phyloP scores from a whole-genome alignment of 37 sponge, comb jelly and placozoan genomes.

The Geodia barretti region DNA sequence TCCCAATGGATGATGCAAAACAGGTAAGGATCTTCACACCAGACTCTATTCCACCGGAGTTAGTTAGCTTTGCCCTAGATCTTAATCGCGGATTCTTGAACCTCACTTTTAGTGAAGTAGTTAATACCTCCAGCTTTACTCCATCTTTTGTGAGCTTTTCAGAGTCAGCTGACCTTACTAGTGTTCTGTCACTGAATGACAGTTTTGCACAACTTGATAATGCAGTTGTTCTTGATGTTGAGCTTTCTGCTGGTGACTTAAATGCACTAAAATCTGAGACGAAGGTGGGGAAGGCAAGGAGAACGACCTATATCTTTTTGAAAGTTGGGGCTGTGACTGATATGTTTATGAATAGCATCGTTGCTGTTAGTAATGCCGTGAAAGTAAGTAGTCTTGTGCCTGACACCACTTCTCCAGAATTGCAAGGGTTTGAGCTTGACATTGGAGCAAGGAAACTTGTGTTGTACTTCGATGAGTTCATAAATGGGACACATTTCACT shows the following conservation, averaged over 20 bases:
- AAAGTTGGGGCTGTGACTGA: constrained; percentile 72
- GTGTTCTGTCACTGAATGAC: constrained; percentile 27
- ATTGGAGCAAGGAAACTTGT: constrained; percentile 51
- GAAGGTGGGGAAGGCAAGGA: constrained; percentile 29
- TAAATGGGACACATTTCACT: constrained; percentile 40
- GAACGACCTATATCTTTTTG: constrained; percentile 44
- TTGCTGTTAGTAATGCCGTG: constrained; percentile 22
- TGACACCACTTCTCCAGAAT: constrained; percentile 62
- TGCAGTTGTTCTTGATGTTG: constrained; percentile 59
- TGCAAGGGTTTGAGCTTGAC: constrained; percentile 71
- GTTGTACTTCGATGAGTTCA: constrained; percentile 78
- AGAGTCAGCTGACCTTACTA: constrained; percentile 14
- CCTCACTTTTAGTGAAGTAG: constrained; percentile 77
- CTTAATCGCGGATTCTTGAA: constrained; percentile 79
- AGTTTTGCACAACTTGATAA: constrained; percentile 25
- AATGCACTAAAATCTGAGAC: constrained; percentile 62
- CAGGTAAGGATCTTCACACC: constrained; percentile 35
- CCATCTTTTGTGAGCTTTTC: constrained; percentile 46
- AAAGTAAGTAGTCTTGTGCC: constrained; percentile 35
- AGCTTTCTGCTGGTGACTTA: constrained; percentile 48
- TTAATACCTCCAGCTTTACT: constrained; percentile 53
- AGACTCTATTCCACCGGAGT: constrained; percentile 68
- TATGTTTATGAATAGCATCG: constrained; percentile 71
- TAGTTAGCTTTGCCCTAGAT: constrained; percentile 63
- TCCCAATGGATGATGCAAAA: constrained; percentile 7